Evolutionary conservation across 2,888 invertebrate genomes (phyloP).

Genomic region (Steinernema scapterisci): DNA sequence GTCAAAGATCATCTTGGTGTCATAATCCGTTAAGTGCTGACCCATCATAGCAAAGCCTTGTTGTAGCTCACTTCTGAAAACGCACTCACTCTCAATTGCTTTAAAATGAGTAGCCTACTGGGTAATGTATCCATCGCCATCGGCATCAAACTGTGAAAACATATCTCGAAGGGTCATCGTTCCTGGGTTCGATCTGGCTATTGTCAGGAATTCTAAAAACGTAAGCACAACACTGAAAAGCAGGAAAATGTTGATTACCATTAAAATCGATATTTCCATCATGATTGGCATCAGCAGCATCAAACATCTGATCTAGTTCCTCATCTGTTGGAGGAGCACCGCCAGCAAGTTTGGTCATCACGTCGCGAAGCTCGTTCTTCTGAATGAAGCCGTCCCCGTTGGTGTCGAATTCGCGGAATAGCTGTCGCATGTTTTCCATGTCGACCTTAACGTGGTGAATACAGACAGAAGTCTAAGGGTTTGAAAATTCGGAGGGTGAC

Average conservation of each 20-base stretch:
- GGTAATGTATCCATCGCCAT: slow-evolving; percentile 2
- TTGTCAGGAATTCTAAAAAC: background rate
- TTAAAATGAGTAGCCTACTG: background rate
- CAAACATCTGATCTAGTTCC: slow-evolving; percentile 12
- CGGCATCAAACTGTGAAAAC: background rate
- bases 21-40: background rate
- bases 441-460: background rate
- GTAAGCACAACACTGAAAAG: no score
- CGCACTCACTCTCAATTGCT: no score
- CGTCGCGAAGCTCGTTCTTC: background rate
- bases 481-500: no score
- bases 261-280: slow-evolving; percentile 24
- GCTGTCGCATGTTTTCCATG: slow-evolving; percentile 14
- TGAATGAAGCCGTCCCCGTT: slow-evolving; percentile 22
- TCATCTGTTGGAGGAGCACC: background rate
- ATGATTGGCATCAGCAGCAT: background rate
- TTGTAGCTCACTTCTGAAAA: background rate
- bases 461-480: no score
- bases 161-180: background rate
- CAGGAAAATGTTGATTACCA: no score
- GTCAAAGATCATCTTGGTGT: background rate
- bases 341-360: background rate
- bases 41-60: background rate
- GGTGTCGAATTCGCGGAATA: slow-evolving; percentile 6
- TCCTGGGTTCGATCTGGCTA: background rate